Percentiles rank a stretch among this genome's conserved stretches.
These are phyloP conservation scores for Phymastichus coffea DNA, from an alignment of 1,140 invertebrate species.

Conservation along the genomic window DNA sequence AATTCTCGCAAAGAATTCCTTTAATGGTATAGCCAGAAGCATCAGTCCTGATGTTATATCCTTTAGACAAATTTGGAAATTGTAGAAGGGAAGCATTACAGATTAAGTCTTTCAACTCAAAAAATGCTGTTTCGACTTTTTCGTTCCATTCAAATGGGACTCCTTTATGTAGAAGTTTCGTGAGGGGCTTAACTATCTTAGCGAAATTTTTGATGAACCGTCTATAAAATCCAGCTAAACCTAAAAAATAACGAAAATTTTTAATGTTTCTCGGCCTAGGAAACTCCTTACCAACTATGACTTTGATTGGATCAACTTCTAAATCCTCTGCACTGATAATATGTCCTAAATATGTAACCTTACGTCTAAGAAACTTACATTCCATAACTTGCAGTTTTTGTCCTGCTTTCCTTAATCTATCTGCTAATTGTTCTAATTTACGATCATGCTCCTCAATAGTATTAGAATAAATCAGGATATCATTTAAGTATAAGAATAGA, in stretches of 20 bases:
- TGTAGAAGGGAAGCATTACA: too few relatives aligned
- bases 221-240: neutral
- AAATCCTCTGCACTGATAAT: neutral
- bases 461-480: too few relatives aligned
- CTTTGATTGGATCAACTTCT: neutral
- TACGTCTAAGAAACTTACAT: too few relatives aligned
- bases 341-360: too few relatives aligned
- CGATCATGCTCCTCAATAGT: too few relatives aligned
- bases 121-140: conserved; percentile 25
- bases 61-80: neutral
- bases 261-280: neutral
- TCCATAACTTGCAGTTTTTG: too few relatives aligned
- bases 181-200: neutral
- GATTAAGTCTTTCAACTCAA: too few relatives aligned
- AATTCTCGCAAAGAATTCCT: too few relatives aligned
- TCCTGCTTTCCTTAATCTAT: too few relatives aligned
- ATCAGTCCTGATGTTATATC: neutral
- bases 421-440: too few relatives aligned
- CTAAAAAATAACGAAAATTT: neutral
- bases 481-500: too few relatives aligned
- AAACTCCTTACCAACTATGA: neutral
- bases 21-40: neutral
- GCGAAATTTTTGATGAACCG: conserved; percentile 21
- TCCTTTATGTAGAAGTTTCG: conserved; percentile 23
- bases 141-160: conserved; percentile 24